Percentiles rank a stretch among this genome's conserved stretches.
Conservation (phyloP, 1,140 invertebrate genomes). For the Bombyx mori region DNA sequence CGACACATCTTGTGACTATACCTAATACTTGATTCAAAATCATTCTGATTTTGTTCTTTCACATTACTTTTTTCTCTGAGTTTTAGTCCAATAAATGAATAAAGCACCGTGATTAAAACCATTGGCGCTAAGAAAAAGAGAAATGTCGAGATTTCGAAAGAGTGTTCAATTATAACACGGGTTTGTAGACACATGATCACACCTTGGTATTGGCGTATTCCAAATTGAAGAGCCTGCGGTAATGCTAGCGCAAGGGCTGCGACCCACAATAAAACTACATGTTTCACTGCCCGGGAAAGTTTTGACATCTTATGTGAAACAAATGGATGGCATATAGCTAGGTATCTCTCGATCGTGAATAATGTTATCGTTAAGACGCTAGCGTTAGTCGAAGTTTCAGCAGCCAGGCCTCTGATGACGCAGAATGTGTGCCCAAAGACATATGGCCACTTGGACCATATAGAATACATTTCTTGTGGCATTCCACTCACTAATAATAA, state of each 20-base stretch:
- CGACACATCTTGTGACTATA: constrained; percentile 29
- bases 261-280: constrained; percentile 82
- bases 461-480: constrained; percentile 88
- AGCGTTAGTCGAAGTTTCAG: constrained; percentile 93
- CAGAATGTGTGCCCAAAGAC: constrained; percentile 90
- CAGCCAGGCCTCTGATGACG: constrained; percentile 84
- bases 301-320: constrained; percentile 88
- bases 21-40: constrained; percentile 25
- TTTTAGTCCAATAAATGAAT: constrained; percentile 86
- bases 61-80: constrained; percentile 76
- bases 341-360: constrained; percentile 86
- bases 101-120: constrained; percentile 87
- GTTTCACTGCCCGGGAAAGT: constrained; percentile 80
- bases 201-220: constrained; percentile 66
- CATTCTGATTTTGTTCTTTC: constrained; percentile 53
- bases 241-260: constrained; percentile 81
- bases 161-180: constrained; percentile 76
- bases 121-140: constrained; percentile 90
- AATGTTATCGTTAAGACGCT: constrained; percentile 90
- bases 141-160: constrained; percentile 87
- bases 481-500: constrained; percentile 85
- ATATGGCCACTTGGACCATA: constrained; percentile 92
- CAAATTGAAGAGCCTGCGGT: constrained; percentile 84
- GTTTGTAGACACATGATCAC: constrained; percentile 73
- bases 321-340: constrained; percentile 84